A percentile compares a stretch with the other conserved stretches of the same genome.
Conservation (phyloP, 2,888 invertebrate genomes). For the Anoncus sp. region DNA sequence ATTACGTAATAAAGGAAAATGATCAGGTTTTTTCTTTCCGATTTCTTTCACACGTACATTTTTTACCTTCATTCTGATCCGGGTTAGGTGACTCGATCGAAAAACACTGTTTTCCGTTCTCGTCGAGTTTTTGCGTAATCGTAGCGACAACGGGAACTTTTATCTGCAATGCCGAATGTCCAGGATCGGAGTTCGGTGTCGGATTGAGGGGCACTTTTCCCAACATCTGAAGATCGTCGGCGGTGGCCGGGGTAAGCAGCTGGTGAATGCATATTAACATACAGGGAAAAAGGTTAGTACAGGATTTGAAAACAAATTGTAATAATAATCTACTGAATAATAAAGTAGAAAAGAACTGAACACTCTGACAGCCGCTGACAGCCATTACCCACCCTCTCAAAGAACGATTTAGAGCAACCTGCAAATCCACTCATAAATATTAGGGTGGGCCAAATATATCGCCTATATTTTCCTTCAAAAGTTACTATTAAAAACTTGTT, state of each 20-base stretch:
- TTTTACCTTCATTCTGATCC: conserved; percentile 78
- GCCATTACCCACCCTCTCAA: background rate
- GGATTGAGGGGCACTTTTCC: conserved; percentile 85
- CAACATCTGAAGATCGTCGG: conserved; percentile 88
- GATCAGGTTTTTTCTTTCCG: background rate
- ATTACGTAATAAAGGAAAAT: conserved; percentile 6
- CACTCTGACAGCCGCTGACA: background rate
- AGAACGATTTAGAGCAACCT: no score
- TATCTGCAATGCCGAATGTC: conserved; percentile 84
- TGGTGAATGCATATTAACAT: conserved; percentile 73
- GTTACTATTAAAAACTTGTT: no score
- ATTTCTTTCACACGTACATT: background rate
- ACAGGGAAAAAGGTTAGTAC: background rate
- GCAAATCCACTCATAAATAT: no score
- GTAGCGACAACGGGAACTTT: conserved; percentile 87
- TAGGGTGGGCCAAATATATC: no score
- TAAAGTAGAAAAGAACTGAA: background rate
- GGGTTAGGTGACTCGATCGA: conserved; percentile 84
- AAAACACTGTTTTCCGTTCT: conserved; percentile 84
- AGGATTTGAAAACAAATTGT: background rate
- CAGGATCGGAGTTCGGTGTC: conserved; percentile 74
- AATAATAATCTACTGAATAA: background rate
- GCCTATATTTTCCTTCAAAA: no score
- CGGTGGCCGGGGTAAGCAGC: conserved; percentile 89
- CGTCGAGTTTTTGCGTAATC: conserved; percentile 84